Conservation (phyloP, 2,888 invertebrate genomes). For the Heliconius aoede region DNA sequence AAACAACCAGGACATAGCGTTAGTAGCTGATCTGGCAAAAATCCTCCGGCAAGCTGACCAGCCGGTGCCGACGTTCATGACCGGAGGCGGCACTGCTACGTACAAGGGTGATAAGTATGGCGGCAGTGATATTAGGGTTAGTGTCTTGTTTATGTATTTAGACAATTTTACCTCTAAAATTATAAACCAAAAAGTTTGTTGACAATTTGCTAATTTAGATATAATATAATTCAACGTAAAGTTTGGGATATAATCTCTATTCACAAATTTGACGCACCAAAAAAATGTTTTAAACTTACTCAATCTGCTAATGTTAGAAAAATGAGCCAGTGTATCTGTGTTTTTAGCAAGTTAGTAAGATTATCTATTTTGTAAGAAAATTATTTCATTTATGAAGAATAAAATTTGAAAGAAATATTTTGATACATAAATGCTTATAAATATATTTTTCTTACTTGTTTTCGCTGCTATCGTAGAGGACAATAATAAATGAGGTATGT, state of each 20-base stretch:
- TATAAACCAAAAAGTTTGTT: too few relatives aligned
- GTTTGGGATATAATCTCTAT: too few relatives aligned
- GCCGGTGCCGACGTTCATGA: slow-evolving; percentile 90
- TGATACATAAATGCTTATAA: background rate
- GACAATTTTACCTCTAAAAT: too few relatives aligned
- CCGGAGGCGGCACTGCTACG: slow-evolving; percentile 75
- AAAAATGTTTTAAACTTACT: too few relatives aligned
- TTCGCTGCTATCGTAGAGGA: slow-evolving; percentile 10
- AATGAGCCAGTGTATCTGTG: too few relatives aligned
- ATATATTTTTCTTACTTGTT: background rate
- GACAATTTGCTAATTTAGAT: too few relatives aligned
- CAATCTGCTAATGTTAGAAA: too few relatives aligned
- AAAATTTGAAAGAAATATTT: background rate
- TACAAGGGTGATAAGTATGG: slow-evolving; percentile 85
- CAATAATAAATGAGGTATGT: slow-evolving; percentile 26
- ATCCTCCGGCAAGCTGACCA: slow-evolving; percentile 92
- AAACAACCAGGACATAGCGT: slow-evolving; percentile 76
- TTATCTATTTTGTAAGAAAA: too few relatives aligned
- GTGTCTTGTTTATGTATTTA: slow-evolving; percentile 51
- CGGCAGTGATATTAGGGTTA: slow-evolving; percentile 88
- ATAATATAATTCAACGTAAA: too few relatives aligned
- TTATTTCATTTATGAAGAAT: too few relatives aligned
- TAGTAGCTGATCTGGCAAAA: slow-evolving; percentile 87
- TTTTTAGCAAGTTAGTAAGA: too few relatives aligned
- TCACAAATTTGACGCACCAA: too few relatives aligned